Evolutionary conservation across 2,113 vertebrate species (phyloP).

Genomic region (Mus spicilegus): DNA sequence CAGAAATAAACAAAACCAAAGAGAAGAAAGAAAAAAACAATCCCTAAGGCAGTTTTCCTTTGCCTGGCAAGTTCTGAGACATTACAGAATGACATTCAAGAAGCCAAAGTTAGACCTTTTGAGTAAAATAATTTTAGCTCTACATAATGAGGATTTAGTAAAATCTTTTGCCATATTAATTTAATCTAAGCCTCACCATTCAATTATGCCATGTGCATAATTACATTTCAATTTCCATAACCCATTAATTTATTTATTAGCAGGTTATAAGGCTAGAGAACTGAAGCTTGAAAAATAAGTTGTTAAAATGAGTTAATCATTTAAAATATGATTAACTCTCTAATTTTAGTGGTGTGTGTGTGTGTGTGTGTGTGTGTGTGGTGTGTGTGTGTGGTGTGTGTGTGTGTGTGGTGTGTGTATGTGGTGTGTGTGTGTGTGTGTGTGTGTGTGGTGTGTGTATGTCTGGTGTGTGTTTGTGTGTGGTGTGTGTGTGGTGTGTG

Average conservation of each 20-base stretch:
- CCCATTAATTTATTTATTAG: background rate
- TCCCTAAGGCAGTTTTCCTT: background rate
- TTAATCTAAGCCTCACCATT: background rate
- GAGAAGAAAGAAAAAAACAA: background rate
- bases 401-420: background rate
- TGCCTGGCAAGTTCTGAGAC: background rate
- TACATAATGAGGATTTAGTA: background rate
- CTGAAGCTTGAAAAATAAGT: conserved; percentile 1
- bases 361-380: background rate
- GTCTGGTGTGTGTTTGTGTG: too few relatives aligned
- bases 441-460: too few relatives aligned
- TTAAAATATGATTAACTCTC: conserved; percentile 24
- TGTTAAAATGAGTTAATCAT: conserved; percentile 11
- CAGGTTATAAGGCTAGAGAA: background rate
- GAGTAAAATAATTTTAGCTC: conserved; percentile 14
- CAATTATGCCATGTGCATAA: background rate
- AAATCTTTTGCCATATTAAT: background rate
- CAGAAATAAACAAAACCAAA: background rate
- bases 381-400: background rate
- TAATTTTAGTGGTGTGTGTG: background rate
- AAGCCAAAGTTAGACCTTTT: conserved; percentile 15
- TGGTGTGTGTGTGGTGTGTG: too few relatives aligned
- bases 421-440: too few relatives aligned
- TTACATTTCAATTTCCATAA: background rate
- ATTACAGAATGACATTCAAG: conserved; percentile 37